These are phyloP conservation scores for Haliclona indistincta DNA, from an alignment of 37 sponge, comb jelly and placozoan species.

Conservation along the genomic window DNA sequence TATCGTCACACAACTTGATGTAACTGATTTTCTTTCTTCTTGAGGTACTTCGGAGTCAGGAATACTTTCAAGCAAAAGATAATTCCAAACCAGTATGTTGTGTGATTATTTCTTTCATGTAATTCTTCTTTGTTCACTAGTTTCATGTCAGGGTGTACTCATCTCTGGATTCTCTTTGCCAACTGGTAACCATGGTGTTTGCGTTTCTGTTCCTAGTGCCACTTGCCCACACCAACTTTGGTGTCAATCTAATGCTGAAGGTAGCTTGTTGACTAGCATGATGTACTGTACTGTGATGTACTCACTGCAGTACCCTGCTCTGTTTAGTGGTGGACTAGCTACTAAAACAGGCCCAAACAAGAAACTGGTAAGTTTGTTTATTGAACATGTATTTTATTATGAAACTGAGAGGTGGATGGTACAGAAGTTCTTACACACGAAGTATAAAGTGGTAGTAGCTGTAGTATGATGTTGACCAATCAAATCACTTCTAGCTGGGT, in stretches of 20 bases:
- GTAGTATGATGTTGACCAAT: too few relatives aligned
- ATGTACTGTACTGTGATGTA: background rate
- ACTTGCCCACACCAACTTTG: constrained; percentile 23
- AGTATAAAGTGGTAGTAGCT: too few relatives aligned
- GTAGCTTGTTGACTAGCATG: constrained; percentile 12
- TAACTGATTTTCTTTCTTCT: background rate
- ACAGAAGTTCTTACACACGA: too few relatives aligned
- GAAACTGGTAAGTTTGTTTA: constrained; percentile 30
- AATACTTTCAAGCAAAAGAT: constrained; percentile 40
- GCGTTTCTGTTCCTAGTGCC: constrained; percentile 21
- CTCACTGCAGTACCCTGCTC: constrained; percentile 41
- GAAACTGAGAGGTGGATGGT: too few relatives aligned
- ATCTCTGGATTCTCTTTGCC: constrained; percentile 19
- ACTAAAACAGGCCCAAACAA: constrained; percentile 46
- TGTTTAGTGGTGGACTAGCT: constrained; percentile 58
- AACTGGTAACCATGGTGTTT: constrained; percentile 17
- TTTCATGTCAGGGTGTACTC: constrained; percentile 37
- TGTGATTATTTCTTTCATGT: background rate
- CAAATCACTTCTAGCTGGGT: too few relatives aligned
- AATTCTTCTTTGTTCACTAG: constrained; percentile 23
- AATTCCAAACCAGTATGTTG: constrained; percentile 34
- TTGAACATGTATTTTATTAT: background rate
- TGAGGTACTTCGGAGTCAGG: constrained; percentile 46
- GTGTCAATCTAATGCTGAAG: constrained; percentile 31
- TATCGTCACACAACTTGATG: background rate